Conservation (phyloP, 2,888 invertebrate species). For the Trilocha varians region DNA sequence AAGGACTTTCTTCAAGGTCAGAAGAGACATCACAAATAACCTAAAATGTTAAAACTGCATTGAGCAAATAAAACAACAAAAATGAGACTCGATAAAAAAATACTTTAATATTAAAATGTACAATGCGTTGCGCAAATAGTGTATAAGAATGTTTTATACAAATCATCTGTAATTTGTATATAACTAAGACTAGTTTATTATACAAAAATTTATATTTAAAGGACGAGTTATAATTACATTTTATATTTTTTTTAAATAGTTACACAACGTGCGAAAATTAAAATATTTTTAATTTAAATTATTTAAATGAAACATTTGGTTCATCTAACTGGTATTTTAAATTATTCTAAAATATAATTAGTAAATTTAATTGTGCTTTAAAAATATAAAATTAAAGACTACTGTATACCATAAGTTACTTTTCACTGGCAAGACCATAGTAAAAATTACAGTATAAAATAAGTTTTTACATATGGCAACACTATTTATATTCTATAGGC, state of each 20-base stretch:
- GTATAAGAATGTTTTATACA: conserved; percentile 21
- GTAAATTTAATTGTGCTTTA: background rate
- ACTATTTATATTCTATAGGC: no score
- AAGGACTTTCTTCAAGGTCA: no score
- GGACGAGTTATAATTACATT: no score
- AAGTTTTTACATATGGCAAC: background rate
- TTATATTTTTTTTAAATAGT: no score
- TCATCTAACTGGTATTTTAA: no score
- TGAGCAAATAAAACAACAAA: conserved; percentile 16
- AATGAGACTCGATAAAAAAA: conserved; percentile 33
- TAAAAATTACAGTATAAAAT: background rate
- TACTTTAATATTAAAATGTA: conserved; percentile 35
- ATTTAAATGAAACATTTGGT: no score
- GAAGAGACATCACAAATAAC: no score
- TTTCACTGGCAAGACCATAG: background rate
- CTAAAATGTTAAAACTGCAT: no score
- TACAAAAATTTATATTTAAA: no score
- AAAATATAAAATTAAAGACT: background rate
- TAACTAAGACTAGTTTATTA: conserved; percentile 8
- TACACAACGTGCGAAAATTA: no score
- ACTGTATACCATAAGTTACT: background rate
- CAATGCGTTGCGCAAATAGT: conserved; percentile 14
- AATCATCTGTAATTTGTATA: no score
- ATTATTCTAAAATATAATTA: background rate
- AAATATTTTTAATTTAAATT: no score